Conservation (phyloP, 2,797 vertebrate species). For the Crenuchus spilurus region DNA sequence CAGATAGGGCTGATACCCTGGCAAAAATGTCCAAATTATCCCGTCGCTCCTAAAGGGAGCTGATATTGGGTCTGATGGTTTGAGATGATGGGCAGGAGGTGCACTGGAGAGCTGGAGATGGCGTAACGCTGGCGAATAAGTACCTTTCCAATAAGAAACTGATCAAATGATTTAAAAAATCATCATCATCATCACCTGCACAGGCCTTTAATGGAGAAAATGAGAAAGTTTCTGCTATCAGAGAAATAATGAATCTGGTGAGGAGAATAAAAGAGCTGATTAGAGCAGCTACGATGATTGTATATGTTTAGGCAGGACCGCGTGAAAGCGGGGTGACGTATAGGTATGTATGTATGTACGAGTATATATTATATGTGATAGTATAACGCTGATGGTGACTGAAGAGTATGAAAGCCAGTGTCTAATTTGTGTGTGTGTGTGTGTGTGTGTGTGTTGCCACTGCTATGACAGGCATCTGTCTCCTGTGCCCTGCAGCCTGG, state of each 20-base stretch:
- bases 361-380: constrained; percentile 47
- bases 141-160: background rate
- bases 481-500: constrained; percentile 86
- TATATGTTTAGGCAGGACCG: too few relatives aligned
- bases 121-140: background rate
- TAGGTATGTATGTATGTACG: background rate
- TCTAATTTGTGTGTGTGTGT: constrained; percentile 54
- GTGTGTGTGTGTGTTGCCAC: constrained; percentile 58
- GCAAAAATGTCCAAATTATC: constrained; percentile 49
- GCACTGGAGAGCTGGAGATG: constrained; percentile 18
- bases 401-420: constrained; percentile 42
- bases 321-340: background rate
- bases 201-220: too few relatives aligned
- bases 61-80: constrained; percentile 32
- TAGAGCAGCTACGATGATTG: too few relatives aligned
- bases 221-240: too few relatives aligned
- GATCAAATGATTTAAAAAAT: too few relatives aligned
- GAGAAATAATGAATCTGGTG: background rate
- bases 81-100: constrained; percentile 37
- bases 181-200: too few relatives aligned
- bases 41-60: constrained; percentile 28
- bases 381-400: constrained; percentile 47
- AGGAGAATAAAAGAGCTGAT: background rate
- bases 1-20: constrained; percentile 30
- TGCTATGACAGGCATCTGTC: constrained; percentile 83